Percentiles rank a stretch among this genome's conserved stretches.
Conservation (phyloP, 2,113 vertebrate genomes). For the Petaurus breviceps region DNA sequence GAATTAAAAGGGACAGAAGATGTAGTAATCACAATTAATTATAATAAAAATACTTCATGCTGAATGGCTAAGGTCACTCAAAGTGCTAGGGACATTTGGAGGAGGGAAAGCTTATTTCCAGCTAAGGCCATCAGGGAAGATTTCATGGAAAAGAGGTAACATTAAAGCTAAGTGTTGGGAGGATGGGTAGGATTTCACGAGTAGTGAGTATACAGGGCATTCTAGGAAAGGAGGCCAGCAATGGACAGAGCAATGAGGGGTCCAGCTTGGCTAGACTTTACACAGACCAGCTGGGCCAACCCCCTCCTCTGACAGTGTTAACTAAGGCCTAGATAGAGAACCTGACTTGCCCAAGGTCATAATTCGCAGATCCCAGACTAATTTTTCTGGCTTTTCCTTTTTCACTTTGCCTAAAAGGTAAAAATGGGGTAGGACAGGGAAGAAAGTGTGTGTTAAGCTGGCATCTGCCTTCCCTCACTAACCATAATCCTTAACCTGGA, state of each 20-base stretch:
- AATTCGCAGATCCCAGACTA: not conserved
- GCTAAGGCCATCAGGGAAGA: not conserved
- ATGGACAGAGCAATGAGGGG: not conserved
- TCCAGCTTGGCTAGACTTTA: not conserved
- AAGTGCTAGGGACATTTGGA: not conserved
- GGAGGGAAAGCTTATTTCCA: not conserved
- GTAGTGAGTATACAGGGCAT: not conserved
- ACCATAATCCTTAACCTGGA: not conserved
- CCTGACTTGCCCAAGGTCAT: not conserved
- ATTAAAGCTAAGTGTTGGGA: not conserved
- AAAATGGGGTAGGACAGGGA: not conserved
- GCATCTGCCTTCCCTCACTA: not conserved
- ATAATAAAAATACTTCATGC: not conserved
- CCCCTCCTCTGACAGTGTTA: not conserved
- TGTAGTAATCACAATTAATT: not conserved
- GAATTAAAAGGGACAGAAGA: not conserved
- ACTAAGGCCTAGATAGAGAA: not conserved
- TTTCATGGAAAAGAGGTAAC: not conserved
- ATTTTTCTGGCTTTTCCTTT: not conserved
- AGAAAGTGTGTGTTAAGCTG: not conserved
- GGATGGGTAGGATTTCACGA: not conserved
- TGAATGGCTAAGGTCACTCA: not conserved
- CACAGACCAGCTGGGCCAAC: not conserved
- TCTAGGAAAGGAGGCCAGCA: not conserved
- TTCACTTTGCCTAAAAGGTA: not conserved